phyloP scores from a whole-genome alignment of 2,888 invertebrate species.

The Platycheirus albimanus region DNA sequence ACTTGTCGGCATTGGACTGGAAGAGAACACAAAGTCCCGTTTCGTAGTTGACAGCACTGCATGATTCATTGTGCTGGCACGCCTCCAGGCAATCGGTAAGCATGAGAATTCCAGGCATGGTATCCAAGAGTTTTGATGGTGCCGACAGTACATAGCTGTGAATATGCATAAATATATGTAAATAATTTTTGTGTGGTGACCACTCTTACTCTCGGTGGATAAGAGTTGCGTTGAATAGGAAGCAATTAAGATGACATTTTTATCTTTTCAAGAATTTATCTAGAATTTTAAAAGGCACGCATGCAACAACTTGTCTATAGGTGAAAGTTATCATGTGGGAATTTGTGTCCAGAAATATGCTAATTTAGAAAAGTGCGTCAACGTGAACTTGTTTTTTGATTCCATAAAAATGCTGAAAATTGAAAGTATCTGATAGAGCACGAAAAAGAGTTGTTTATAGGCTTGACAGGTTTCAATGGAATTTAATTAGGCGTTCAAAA shows the following conservation, averaged over 20 bases:
- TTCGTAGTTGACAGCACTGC: conserved; percentile 97
- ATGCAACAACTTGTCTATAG: too few relatives aligned
- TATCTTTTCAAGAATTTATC: conserved; percentile 11
- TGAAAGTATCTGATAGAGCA: conserved; percentile 37
- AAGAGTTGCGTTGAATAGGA: not conserved
- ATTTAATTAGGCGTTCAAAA: not conserved
- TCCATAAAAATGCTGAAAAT: conserved; percentile 34
- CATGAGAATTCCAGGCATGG: conserved; percentile 95
- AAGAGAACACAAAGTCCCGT: conserved; percentile 96
- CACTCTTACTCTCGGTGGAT: conserved; percentile 34
- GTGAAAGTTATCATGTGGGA: conserved; percentile 52
- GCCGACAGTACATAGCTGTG: conserved; percentile 93
- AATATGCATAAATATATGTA: conserved; percentile 2
- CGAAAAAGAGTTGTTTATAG: not conserved
- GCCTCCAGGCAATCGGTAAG: conserved; percentile 96
- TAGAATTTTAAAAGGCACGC: conserved; percentile 17
- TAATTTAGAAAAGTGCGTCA: conserved; percentile 10
- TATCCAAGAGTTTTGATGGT: conserved; percentile 93
- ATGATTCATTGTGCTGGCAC: conserved; percentile 95
- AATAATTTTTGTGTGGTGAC: not conserved
- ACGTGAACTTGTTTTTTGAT: conserved; percentile 39
- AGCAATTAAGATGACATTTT: conserved; percentile 18
- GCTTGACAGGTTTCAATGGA: not conserved
- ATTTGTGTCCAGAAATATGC: conserved; percentile 25
- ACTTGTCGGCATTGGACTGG: conserved; percentile 93